Conservation (phyloP, 2,888 invertebrate species). For the Cataglyphis altisquamis region DNA sequence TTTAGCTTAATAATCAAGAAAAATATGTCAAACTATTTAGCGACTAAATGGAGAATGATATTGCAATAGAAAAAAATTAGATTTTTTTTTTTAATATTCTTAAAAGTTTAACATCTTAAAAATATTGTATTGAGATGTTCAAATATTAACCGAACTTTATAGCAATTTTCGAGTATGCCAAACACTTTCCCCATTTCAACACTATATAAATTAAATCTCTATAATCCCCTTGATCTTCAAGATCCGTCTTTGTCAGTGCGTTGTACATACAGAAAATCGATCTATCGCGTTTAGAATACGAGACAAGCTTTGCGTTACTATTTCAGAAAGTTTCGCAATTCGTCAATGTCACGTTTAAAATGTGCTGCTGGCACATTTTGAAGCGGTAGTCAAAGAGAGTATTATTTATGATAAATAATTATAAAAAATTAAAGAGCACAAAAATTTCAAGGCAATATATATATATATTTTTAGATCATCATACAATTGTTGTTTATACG, state of each 20-base stretch:
- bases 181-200: background rate
- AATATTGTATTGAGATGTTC: background rate
- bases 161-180: background rate
- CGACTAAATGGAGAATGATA: background rate
- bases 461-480: background rate
- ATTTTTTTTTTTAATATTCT: background rate
- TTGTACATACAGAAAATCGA: background rate
- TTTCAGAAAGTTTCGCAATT: slow-evolving; percentile 4
- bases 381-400: background rate
- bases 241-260: slow-evolving; percentile 3
- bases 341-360: background rate
- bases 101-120: background rate
- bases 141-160: background rate
- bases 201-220: slow-evolving; percentile 1
- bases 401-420: slow-evolving; percentile 1
- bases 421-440: background rate
- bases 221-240: background rate
- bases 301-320: slow-evolving; percentile 1
- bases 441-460: background rate
- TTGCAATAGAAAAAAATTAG: background rate
- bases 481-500: background rate
- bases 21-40: background rate
- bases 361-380: background rate
- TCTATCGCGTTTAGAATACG: slow-evolving; percentile 4
- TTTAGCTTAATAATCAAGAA: background rate